Base-by-base conservation (phyloP, 2,797 vertebrate species). In the Cottoperca gobio region DNA sequence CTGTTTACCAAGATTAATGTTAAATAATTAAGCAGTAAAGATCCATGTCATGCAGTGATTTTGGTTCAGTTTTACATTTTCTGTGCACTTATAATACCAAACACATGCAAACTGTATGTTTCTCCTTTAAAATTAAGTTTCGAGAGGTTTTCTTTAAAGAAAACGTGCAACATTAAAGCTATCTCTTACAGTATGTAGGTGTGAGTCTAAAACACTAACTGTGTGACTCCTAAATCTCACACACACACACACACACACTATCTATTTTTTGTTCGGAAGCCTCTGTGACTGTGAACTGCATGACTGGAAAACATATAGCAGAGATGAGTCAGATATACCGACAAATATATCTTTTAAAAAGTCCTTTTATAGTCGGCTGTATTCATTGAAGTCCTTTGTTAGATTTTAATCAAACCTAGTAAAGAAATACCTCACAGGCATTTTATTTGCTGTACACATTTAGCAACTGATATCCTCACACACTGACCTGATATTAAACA, bases 241-340 rank as follows among this genome's bases (percentile, higher is more conserved):
- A 85, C 42, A 62, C 26, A 12, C 4, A 16, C 81, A 89, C 87
- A 85, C 42, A 62, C 26, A 12, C 4, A 16, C n/a, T n/a, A n/a
- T n/a, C 83, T 92, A 89, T 91, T 87, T 79, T 83, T 75, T 76
- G 43, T 79, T 70, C 55, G n/a, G 5, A 43, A 52, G 57, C 63
- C 31, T 81, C 33, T 40, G 3, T 88, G 89, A 89, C 83, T 2
- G 9, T n/a, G 52, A 86, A 35, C 57, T 71, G 86, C 81, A 78
- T 91, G 90, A 91, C 90, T 92, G 92, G 93, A 92, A 93, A 89
- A 87, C 64, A 57, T 85, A 68, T 42, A 39, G 21, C 61, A 67
- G 46, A 33, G 37, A 77, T 90, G 83, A 91, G 49, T 91, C 83
- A 89, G 12, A 80, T 45, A 39, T 35, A 16, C 28, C 31, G 28